A percentile compares a stretch with the other conserved stretches of the same genome.
Conservation (phyloP, 1,140 invertebrate genomes). For the Thaumatotibia leucotreta region DNA sequence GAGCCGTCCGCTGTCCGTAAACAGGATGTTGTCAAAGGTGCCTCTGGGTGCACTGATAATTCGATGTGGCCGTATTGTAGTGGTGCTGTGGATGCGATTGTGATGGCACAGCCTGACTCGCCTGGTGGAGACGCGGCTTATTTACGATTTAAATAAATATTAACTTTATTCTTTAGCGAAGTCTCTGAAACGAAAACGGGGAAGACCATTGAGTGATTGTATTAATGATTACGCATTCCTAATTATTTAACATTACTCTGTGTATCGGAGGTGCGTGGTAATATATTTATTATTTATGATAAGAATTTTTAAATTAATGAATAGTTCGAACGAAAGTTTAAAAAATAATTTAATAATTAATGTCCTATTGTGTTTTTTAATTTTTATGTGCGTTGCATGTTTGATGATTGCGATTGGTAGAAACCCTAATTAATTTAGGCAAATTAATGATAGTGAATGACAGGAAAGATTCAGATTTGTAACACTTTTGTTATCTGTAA, state of each 20-base stretch:
- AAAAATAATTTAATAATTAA: slow-evolving; percentile 26
- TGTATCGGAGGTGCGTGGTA: slow-evolving; percentile 41
- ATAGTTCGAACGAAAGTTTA: slow-evolving; percentile 36
- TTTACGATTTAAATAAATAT: not conserved
- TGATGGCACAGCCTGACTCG: too few species aligned
- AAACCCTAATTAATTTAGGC: slow-evolving; percentile 6
- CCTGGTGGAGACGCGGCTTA: too few species aligned
- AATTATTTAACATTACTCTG: slow-evolving; percentile 31
- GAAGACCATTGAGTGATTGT: slow-evolving; percentile 3
- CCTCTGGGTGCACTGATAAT: too few species aligned
- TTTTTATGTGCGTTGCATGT: slow-evolving; percentile 18
- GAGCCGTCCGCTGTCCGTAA: too few species aligned
- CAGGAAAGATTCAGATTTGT: slow-evolving; percentile 30
- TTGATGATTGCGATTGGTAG: slow-evolving; percentile 14
- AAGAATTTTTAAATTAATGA: slow-evolving; percentile 39
- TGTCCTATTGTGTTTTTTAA: slow-evolving; percentile 23
- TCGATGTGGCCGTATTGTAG: too few species aligned
- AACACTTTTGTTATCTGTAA: slow-evolving; percentile 60
- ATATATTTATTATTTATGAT: slow-evolving; percentile 56
- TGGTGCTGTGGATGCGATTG: too few species aligned
- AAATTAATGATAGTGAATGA: not conserved
- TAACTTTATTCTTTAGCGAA: not conserved
- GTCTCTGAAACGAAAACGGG: not conserved
- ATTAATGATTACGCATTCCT: slow-evolving; percentile 45
- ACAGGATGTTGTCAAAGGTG: too few species aligned